Conservation (phyloP, 2,888 invertebrate species). For the Beris morrisii region DNA sequence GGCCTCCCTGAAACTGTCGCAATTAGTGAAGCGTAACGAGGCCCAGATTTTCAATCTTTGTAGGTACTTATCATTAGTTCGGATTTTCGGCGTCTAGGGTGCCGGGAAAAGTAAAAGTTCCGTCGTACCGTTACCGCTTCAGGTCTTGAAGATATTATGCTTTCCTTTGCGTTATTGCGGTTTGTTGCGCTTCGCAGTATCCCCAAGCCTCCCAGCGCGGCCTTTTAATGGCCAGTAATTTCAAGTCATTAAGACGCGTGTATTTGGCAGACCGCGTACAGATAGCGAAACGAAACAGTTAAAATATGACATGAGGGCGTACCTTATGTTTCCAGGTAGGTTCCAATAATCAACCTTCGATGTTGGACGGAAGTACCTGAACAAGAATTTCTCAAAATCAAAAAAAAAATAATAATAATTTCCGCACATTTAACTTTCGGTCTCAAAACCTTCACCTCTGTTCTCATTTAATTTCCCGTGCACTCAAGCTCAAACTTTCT, state of each 20-base stretch:
- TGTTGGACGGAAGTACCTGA: too few relatives aligned
- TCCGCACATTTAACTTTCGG: too few relatives aligned
- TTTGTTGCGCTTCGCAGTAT: not conserved
- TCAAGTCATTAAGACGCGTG: conserved; percentile 17
- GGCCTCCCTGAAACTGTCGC: conserved; percentile 5
- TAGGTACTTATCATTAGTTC: not conserved
- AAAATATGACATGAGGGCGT: too few relatives aligned
- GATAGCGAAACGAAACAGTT: too few relatives aligned
- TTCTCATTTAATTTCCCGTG: too few relatives aligned
- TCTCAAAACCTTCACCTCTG: too few relatives aligned
- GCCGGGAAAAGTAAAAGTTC: conserved; percentile 29
- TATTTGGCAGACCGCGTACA: not conserved
- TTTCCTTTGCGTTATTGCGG: conserved; percentile 15
- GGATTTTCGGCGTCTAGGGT: conserved; percentile 17
- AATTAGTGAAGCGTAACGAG: conserved; percentile 17
- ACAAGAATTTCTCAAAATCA: not conserved
- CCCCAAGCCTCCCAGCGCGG: not conserved
- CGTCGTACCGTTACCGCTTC: conserved; percentile 18
- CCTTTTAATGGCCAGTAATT: conserved; percentile 25
- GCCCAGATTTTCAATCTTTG: conserved; percentile 17
- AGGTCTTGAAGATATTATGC: conserved; percentile 21
- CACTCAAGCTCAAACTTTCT: too few relatives aligned
- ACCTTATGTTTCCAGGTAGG: too few relatives aligned
- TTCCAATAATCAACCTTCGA: too few relatives aligned
- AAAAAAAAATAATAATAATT: too few relatives aligned